Evolutionary conservation across 2,113 vertebrate genomes (phyloP).

Genomic region (Probosciger aterrimus): DNA sequence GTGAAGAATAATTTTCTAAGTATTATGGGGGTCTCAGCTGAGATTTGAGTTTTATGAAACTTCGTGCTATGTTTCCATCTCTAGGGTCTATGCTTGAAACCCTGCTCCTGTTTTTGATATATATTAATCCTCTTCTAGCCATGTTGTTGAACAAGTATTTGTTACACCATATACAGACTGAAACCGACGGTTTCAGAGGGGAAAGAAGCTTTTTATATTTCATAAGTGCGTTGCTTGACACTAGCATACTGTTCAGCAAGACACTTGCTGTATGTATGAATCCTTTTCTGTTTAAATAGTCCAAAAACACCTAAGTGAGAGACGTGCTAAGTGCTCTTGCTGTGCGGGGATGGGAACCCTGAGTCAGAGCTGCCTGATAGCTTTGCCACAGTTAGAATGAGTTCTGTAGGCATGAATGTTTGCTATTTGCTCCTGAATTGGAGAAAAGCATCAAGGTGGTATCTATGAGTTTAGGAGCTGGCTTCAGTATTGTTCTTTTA

Average conservation of each 20-base stretch:
- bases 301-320: background rate
- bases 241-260: background rate
- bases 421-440: background rate
- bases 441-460: background rate
- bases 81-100: background rate
- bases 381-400: background rate
- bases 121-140: background rate
- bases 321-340: background rate
- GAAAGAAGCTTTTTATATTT: background rate
- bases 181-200: background rate
- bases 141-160: background rate
- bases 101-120: background rate
- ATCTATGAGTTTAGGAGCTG: background rate
- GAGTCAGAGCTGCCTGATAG: background rate
- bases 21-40: background rate
- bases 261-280: accelerated
- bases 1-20: background rate
- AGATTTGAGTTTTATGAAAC: background rate
- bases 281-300: background rate
- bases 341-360: background rate
- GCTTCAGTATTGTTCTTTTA: background rate
- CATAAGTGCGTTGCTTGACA: background rate
- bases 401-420: background rate
- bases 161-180: background rate
- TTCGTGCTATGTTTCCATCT: background rate